These are phyloP conservation scores for Chrysochloris asiatica DNA, from an alignment of 2,113 vertebrate genomes.

Conservation along the genomic window DNA sequence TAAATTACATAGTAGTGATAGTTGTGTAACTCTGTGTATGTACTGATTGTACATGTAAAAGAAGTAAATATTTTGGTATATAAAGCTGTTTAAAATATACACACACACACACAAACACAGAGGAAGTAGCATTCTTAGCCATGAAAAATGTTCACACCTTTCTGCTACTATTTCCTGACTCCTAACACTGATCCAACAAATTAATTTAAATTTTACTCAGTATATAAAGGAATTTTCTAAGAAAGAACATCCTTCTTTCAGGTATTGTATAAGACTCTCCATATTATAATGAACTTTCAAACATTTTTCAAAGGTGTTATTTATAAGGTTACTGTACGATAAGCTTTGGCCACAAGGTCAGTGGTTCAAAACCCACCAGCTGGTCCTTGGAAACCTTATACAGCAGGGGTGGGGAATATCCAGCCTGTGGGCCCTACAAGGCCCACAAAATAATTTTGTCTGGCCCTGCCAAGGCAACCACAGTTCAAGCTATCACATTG, in stretches of 20 bases:
- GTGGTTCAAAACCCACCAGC: too few relatives aligned
- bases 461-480: too few relatives aligned
- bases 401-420: too few relatives aligned
- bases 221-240: not conserved
- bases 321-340: not conserved
- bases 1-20: not conserved
- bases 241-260: not conserved
- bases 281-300: not conserved
- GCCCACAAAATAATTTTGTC: too few relatives aligned
- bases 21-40: not conserved
- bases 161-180: not conserved
- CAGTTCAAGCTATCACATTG: too few relatives aligned
- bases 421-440: too few relatives aligned
- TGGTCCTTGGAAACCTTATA: too few relatives aligned
- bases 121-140: not conserved
- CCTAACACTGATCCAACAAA: not conserved
- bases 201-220: not conserved
- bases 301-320: not conserved
- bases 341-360: too few relatives aligned
- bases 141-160: not conserved
- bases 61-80: not conserved
- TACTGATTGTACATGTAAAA: not conserved
- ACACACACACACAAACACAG: too few relatives aligned
- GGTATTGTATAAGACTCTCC: not conserved
- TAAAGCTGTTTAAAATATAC: not conserved